phyloP scores from a whole-genome alignment of 2,113 vertebrate genomes.

The Machaerirhynchus nigripectus region DNA sequence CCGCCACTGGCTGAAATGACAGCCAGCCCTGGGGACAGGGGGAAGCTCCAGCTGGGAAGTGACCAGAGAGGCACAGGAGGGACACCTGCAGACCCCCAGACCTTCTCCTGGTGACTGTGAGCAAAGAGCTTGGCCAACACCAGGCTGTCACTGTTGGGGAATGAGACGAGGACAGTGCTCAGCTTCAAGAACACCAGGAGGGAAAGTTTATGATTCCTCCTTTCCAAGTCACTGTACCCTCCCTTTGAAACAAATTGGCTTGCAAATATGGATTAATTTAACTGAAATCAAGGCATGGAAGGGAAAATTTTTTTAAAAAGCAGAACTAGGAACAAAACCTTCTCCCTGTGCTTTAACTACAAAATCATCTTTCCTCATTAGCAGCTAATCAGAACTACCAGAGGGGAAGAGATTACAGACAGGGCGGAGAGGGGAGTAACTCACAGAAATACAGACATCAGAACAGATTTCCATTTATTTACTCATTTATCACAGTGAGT shows the following conservation, averaged over 20 bases:
- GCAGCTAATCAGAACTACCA: slow-evolving; percentile 41
- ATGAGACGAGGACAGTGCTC: rapidly evolving
- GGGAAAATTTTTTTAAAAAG: neutral
- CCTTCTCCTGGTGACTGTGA: neutral
- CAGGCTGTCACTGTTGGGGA: neutral
- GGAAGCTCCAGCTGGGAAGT: neutral
- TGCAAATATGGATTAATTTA: neutral
- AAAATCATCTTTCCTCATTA: slow-evolving; percentile 48
- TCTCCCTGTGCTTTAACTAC: slow-evolving; percentile 20
- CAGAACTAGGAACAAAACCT: neutral
- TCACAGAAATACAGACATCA: slow-evolving; percentile 36
- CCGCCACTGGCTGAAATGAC: rapidly evolving
- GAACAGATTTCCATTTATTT: slow-evolving; percentile 8
- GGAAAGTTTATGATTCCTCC: neutral
- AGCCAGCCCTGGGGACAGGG: neutral
- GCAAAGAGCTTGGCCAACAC: rapidly evolving
- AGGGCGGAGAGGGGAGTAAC: slow-evolving; percentile 23
- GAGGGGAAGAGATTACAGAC: slow-evolving; percentile 41
- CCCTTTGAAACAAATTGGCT: neutral
- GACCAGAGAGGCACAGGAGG: too few species aligned
- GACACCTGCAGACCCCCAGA: neutral
- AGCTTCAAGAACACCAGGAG: neutral
- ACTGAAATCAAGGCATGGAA: neutral
- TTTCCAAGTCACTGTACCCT: neutral
- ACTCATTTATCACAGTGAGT: neutral